Percentiles rank a stretch among this genome's conserved stretches.
phyloP scores from a whole-genome alignment of 2,888 invertebrate species.

The Cremastobaeus sp. region DNA sequence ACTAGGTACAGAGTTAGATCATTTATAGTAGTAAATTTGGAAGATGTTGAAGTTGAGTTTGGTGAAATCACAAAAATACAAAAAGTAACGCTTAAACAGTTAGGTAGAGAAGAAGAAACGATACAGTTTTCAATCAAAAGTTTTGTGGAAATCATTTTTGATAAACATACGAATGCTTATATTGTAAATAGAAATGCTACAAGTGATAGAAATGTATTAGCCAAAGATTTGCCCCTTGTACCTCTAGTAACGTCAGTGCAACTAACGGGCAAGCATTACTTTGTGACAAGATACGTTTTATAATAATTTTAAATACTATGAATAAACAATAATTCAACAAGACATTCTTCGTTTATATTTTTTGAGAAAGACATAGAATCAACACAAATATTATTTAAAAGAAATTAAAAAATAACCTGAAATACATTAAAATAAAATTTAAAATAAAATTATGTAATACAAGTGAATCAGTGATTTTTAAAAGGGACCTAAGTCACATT shows the following conservation, averaged over 20 bases:
- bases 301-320: too few species aligned
- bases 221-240: conserved; percentile 11
- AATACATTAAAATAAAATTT: too few species aligned
- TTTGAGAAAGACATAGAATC: too few species aligned
- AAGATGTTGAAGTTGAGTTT: conserved; percentile 24
- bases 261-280: conserved; percentile 2
- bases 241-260: conserved; percentile 10
- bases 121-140: conserved; percentile 13
- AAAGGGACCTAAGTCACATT: too few species aligned
- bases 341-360: too few species aligned
- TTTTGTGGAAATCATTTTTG: conserved; percentile 24
- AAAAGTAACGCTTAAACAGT: too few species aligned
- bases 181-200: conserved; percentile 17
- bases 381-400: too few species aligned
- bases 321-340: too few species aligned
- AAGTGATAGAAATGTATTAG: conserved; percentile 6
- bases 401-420: too few species aligned
- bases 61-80: conserved; percentile 35
- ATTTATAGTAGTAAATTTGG: conserved; percentile 28
- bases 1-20: conserved; percentile 24
- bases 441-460: too few species aligned
- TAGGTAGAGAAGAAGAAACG: not conserved
- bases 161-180: conserved; percentile 24
- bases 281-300: conserved; percentile 14
- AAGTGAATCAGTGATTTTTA: too few species aligned